These are phyloP conservation scores for Propithecus deckenii DNA, from an alignment of 2,797 vertebrate genomes.

Conservation along the genomic window DNA sequence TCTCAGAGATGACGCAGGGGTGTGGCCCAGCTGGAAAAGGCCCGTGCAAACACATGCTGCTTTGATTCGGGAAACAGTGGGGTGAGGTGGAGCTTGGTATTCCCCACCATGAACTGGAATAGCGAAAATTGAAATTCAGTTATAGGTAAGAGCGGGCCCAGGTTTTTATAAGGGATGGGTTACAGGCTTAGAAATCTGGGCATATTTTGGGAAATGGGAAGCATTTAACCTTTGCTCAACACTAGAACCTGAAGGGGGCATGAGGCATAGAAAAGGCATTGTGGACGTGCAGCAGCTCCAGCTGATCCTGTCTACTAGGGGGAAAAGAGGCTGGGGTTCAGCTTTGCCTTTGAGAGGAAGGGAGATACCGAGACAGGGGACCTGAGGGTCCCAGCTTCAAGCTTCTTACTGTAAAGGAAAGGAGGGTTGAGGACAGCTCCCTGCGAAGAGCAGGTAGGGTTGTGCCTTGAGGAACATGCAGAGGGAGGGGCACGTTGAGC, in stretches of 20 bases:
- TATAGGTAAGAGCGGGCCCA: not conserved
- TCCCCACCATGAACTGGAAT: not conserved
- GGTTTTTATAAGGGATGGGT: not conserved
- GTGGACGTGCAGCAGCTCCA: not conserved
- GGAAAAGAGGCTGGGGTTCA: not conserved
- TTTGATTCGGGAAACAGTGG: not conserved
- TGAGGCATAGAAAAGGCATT: not conserved
- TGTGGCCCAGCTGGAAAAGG: not conserved
- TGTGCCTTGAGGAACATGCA: not conserved
- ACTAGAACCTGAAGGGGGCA: not conserved
- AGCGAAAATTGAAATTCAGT: not conserved
- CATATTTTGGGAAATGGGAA: constrained; percentile 24
- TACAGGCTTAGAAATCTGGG: not conserved
- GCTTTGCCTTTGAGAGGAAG: not conserved
- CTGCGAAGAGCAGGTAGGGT: not conserved
- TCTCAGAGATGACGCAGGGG: not conserved
- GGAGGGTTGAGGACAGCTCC: not conserved
- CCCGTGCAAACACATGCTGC: not conserved
- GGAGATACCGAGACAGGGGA: not conserved
- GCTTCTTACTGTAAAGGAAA: not conserved
- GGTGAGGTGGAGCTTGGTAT: not conserved
- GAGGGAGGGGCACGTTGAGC: not conserved
- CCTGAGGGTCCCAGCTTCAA: not conserved
- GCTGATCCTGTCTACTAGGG: not conserved
- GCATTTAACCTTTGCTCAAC: not conserved